Evolutionary conservation across 1,140 invertebrate genomes (phyloP), one percentile per base, ranked within the genome.

Genomic region (Bombyx mori): DNA sequence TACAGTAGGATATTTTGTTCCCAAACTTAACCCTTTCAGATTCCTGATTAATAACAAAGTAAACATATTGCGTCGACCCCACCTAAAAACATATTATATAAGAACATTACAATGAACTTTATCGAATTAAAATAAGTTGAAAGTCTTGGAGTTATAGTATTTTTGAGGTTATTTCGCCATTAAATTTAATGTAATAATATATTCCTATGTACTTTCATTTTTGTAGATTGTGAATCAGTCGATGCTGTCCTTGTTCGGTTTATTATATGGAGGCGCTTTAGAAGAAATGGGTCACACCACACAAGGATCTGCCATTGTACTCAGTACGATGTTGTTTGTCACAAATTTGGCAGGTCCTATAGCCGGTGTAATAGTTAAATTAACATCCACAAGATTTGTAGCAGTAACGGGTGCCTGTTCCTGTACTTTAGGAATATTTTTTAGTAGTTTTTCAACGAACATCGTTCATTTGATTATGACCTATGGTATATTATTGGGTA

Each of bases 201-300:
- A 35, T 35, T 35, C 26, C 26, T 2, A 35, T 35, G 26, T 35
- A 35, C 26, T 35, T 35, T 35, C 2, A 35, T 60, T 59, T 52
- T 89, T 88, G 55, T 75, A 94, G 92, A 90, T 93, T 66, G 92
- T 92, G 54, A 92, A 93, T 71, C 91, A 93, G 78, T 93, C 92
- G 1, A 89, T 94, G 69, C 88, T 93, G 57, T 93, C 92, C 3
- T 89, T 93, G 2, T 94, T 93, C 73, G 92, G 93, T 48, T 84
- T 94, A 12, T 81, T 94, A 44, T 94, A 93, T 65, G 91, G 91
- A 59, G 91, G 92, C 60, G 88, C 90, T 49, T 79, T 94, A 44
- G 79, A 89, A 57, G 83, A 89, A 1, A 90, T 94, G 77, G 87
- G 91, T 1, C 86, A 92, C 26, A 89, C 88, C n/a, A 93, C 92